Conservation (phyloP, 1,140 invertebrate genomes). For the Euglossa dilemma region DNA sequence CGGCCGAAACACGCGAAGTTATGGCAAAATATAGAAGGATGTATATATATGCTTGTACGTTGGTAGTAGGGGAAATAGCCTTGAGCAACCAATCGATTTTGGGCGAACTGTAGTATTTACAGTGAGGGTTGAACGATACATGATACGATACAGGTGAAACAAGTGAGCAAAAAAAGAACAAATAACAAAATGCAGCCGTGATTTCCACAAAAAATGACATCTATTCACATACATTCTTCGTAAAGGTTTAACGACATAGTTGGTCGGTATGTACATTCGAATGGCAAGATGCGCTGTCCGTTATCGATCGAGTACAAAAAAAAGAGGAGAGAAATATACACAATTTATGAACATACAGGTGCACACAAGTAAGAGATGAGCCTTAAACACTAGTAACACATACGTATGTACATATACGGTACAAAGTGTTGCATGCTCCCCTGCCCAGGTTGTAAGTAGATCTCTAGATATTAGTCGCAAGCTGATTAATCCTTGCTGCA, state of each 20-base stretch:
- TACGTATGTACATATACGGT: slow-evolving; percentile 60
- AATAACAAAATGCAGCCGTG: slow-evolving; percentile 76
- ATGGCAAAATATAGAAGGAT: not conserved
- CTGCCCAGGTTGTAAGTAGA: slow-evolving; percentile 78
- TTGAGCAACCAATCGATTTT: slow-evolving; percentile 4
- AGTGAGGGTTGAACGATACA: slow-evolving; percentile 18
- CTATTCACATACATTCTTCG: slow-evolving; percentile 76
- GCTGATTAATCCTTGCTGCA: slow-evolving; percentile 68
- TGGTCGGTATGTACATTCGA: slow-evolving; percentile 50
- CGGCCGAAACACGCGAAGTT: not conserved
- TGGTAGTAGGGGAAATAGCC: not conserved
- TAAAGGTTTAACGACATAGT: slow-evolving; percentile 49
- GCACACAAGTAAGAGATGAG: slow-evolving; percentile 24
- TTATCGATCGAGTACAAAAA: slow-evolving; percentile 43
- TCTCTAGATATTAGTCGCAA: slow-evolving; percentile 76
- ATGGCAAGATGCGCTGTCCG: slow-evolving; percentile 62
- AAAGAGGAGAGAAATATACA: slow-evolving; percentile 57
- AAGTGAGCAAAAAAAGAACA: slow-evolving; percentile 62
- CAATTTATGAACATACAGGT: slow-evolving; percentile 55
- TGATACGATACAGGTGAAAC: slow-evolving; percentile 50
- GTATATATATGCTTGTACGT: not conserved
- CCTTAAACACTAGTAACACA: slow-evolving; percentile 55
- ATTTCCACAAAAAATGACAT: slow-evolving; percentile 75
- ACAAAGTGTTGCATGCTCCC: slow-evolving; percentile 69
- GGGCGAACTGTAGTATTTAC: slow-evolving; percentile 40